Conservation (phyloP, 2,113 vertebrate genomes). For the Sitta europaea region DNA sequence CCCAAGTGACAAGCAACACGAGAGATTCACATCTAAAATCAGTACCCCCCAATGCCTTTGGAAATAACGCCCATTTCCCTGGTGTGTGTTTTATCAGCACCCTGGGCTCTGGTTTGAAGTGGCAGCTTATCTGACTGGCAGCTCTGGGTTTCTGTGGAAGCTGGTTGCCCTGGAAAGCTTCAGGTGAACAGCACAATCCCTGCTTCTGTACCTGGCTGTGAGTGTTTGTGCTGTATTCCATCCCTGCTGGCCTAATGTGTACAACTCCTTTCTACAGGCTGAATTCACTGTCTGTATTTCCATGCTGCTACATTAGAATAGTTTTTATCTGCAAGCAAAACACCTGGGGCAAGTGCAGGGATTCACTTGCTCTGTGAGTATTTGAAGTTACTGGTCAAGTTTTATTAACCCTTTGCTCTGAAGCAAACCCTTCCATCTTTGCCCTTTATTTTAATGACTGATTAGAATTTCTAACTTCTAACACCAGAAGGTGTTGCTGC, state of each 20-base stretch:
- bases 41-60: neutral
- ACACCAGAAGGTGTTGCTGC: neutral
- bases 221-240: neutral
- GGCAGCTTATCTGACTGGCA: neutral
- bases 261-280: neutral
- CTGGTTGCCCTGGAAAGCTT: neutral
- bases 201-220: neutral
- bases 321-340: neutral
- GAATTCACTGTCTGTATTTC: neutral
- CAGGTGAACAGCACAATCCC: neutral
- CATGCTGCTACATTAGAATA: neutral
- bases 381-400: neutral
- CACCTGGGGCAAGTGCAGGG: neutral
- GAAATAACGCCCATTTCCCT: neutral
- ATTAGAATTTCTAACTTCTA: neutral
- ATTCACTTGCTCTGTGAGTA: neutral
- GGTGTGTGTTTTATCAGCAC: neutral
- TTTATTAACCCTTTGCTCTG: neutral
- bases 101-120: neutral
- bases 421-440: neutral
- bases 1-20: fast-evolving
- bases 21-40: neutral
- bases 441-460: neutral
- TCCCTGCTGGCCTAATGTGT: neutral
- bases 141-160: neutral